Base-by-base conservation (phyloP, 2,888 invertebrate genomes). In the Cylloceria caligata region DNA sequence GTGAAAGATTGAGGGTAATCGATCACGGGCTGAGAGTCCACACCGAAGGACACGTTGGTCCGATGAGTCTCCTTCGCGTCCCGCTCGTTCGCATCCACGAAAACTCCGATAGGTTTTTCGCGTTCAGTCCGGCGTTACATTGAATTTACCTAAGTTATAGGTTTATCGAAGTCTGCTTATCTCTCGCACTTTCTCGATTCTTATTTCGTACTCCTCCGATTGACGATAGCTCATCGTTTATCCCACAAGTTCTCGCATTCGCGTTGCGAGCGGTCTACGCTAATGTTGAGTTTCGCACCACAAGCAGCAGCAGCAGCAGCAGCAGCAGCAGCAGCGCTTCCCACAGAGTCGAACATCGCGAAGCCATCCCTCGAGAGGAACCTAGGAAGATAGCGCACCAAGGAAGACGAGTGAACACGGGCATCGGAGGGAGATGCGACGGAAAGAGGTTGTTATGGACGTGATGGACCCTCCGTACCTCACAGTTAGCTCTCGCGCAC, bases 391-490 rank as follows among this genome's bases (percentile, higher is more conserved):
- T 86, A 81, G 82, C 74, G 65, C 9, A 62, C 19, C 19, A 68
- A 73, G 81, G 60, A 82, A 62, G 79, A 72, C 7, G 49, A 21
- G 72, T 16, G 62, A 68, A 72, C 76, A 83, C 84, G 67, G 45
- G 64, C 9, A 16, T 49, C 27, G 36, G 1, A 30, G 76, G 34
- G 71, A 34, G 60, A 73, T 83, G 79, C 79, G 83, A 85, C 82
- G 80, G 85, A 87, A 86, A 87, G 84, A 88, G 89, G 88, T 91
- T 91, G 92, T 92, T 92, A 92, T 89, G 91, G 90, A 91, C 91
- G 90, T 91, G 92, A 92, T 91, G 91, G 92, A 92, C 91, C 92
- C 92, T 91, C 88, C 89, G 88, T 90, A 90, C 90, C 91, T 90
- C 87, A 86, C 85, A 84, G 79, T 83, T 69, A 79, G 64, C 72